Conservation (phyloP, 2,113 vertebrate species). For the Cyrtonyx montezumae region DNA sequence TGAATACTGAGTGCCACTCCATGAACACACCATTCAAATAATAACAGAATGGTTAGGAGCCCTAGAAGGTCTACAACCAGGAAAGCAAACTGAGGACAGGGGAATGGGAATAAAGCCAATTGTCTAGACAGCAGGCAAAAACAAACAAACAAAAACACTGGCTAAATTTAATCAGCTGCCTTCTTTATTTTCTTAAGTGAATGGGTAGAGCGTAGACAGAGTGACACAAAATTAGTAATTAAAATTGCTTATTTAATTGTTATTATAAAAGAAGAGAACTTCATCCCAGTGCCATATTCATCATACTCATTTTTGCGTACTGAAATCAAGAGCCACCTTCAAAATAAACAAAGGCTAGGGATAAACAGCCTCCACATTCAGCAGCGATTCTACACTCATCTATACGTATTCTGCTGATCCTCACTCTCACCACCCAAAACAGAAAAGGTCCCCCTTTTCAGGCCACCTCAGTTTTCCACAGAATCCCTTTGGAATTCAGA, state of each 20-base stretch:
- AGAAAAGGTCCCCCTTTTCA: background rate
- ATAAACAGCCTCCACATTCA: background rate
- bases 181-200: slow-evolving; percentile 60
- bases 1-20: background rate
- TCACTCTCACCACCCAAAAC: background rate
- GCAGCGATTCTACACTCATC: background rate
- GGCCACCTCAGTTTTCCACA: background rate
- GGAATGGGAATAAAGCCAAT: slow-evolving; percentile 35
- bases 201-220: slow-evolving; percentile 54
- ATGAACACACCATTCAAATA: background rate
- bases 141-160: background rate
- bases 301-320: background rate
- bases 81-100: background rate
- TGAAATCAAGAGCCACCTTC: background rate
- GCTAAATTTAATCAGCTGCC: slow-evolving; percentile 69
- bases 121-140: slow-evolving; percentile 70
- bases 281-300: background rate
- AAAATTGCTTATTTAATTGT: slow-evolving; percentile 56
- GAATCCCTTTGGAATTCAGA: slow-evolving; percentile 25
- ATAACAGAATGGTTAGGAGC: slow-evolving; percentile 27
- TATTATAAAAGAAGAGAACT: slow-evolving; percentile 46
- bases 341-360: slow-evolving; percentile 21
- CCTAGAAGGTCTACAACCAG: slow-evolving; percentile 45
- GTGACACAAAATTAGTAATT: slow-evolving; percentile 50
- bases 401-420: background rate